A percentile compares a stretch with the other conserved stretches of the same genome.
phyloP scores from a whole-genome alignment of 2,888 invertebrate species.

The Synanthedon formicaeformis region DNA sequence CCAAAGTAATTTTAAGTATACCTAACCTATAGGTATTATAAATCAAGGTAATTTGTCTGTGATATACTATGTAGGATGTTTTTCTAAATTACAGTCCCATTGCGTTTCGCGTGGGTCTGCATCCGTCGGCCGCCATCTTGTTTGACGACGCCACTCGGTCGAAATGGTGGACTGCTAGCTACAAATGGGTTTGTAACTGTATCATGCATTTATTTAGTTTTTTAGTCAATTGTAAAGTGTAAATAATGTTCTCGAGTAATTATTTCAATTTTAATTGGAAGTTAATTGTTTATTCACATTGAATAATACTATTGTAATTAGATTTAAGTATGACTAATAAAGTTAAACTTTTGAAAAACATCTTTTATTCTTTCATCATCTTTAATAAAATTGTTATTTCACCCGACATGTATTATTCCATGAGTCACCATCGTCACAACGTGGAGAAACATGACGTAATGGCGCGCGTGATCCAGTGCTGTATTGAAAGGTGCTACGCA shows the following conservation, averaged over 20 bases:
- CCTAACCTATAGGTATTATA: constrained; percentile 42
- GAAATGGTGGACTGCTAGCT: constrained; percentile 55
- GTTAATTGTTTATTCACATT: constrained; percentile 62
- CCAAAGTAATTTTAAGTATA: constrained; percentile 21
- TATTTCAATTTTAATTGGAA: constrained; percentile 59
- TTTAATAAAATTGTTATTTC: constrained; percentile 44
- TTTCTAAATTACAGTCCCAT: constrained; percentile 71
- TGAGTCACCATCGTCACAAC: constrained; percentile 52
- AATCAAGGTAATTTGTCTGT: constrained; percentile 46
- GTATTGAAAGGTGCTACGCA: constrained; percentile 5
- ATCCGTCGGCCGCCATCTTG: constrained; percentile 70
- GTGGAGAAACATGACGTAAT: constrained; percentile 37
- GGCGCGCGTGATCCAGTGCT: constrained; percentile 34
- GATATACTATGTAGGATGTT: constrained; percentile 66
- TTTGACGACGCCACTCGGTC: constrained; percentile 68
- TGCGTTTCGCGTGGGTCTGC: constrained; percentile 71
- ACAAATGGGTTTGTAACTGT: constrained; percentile 72
- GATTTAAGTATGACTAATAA: constrained; percentile 67
- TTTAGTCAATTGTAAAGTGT: constrained; percentile 20
- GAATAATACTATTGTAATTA: constrained; percentile 64
- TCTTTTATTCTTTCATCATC: constrained; percentile 33
- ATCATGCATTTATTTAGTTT: constrained; percentile 60
- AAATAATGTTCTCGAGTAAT: constrained; percentile 34
- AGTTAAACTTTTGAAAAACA: constrained; percentile 33
- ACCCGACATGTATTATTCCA: constrained; percentile 67